phyloP scores from a whole-genome alignment of 2,797 vertebrate genomes.

The Acanthiza pusilla region DNA sequence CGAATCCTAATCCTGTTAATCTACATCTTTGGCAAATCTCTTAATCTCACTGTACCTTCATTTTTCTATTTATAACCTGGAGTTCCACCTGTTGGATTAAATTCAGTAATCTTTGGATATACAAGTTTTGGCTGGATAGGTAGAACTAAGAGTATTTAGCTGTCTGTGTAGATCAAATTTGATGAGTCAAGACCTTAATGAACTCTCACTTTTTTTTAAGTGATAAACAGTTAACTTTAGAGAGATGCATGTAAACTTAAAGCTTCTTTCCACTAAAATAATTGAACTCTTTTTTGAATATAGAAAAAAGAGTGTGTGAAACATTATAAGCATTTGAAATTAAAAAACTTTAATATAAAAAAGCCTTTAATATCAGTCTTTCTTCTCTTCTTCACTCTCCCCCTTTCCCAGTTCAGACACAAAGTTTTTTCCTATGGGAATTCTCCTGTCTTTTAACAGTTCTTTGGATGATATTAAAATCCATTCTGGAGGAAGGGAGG shows the following conservation, averaged over 20 bases:
- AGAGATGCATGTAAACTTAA: not conserved
- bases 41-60: constrained; percentile 17
- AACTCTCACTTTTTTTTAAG: not conserved
- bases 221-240: not conserved
- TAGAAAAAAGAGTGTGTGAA: not conserved
- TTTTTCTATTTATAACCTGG: constrained; percentile 41
- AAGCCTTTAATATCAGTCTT: not conserved
- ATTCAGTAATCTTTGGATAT: not conserved
- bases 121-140: not conserved
- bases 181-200: not conserved
- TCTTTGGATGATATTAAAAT: constrained; percentile 29
- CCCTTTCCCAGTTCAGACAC: not conserved
- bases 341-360: not conserved
- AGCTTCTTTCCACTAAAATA: not conserved
- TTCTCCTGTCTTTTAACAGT: constrained; percentile 7
- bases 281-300: not conserved
- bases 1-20: constrained; percentile 32
- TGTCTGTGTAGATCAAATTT: not conserved
- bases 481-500: not conserved
- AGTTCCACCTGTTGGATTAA: constrained; percentile 9
- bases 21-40: not conserved
- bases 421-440: constrained; percentile 23
- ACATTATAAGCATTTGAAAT: not conserved
- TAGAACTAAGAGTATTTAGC: not conserved
- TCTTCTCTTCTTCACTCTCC: not conserved